A percentile compares a stretch with the other conserved stretches of the same genome.
Conservation (phyloP, 2,113 vertebrate genomes). For the Chunga burmeisteri region DNA sequence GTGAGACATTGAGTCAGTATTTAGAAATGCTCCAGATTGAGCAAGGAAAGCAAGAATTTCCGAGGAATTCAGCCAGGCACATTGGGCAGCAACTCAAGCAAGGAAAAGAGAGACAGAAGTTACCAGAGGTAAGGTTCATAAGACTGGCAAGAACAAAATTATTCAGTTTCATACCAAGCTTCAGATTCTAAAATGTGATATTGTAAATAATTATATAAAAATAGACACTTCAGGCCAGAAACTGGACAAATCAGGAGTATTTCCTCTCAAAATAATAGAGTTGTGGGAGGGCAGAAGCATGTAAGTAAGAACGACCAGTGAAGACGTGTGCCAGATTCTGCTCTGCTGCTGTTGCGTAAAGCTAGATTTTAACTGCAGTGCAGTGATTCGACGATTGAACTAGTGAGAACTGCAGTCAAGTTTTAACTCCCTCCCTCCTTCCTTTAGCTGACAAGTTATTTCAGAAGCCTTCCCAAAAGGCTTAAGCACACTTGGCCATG, state of each 20-base stretch:
- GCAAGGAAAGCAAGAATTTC: conserved; percentile 74
- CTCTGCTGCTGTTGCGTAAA: not conserved
- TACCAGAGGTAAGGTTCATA: conserved; percentile 74
- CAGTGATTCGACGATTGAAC: not conserved
- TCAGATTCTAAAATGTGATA: not conserved
- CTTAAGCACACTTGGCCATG: not conserved
- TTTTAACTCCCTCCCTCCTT: not conserved
- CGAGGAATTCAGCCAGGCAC: conserved; percentile 57
- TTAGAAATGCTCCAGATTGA: conserved; percentile 80
- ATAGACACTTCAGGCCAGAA: not conserved
- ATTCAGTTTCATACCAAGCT: not conserved
- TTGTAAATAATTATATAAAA: not conserved
- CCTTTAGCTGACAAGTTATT: not conserved
- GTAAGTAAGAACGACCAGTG: not conserved
- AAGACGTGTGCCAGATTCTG: not conserved
- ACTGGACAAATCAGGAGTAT: not conserved
- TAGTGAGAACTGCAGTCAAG: not conserved
- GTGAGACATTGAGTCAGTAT: conserved; percentile 69
- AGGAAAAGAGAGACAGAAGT: conserved; percentile 64
- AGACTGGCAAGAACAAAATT: not conserved
- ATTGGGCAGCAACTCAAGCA: conserved; percentile 60
- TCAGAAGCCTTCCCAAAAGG: not conserved
- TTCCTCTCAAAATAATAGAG: not conserved
- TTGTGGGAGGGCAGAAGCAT: not conserved
- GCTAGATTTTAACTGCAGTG: not conserved